Conservation (phyloP, 2,113 vertebrate species). For the Ancistrus triradiatus region DNA sequence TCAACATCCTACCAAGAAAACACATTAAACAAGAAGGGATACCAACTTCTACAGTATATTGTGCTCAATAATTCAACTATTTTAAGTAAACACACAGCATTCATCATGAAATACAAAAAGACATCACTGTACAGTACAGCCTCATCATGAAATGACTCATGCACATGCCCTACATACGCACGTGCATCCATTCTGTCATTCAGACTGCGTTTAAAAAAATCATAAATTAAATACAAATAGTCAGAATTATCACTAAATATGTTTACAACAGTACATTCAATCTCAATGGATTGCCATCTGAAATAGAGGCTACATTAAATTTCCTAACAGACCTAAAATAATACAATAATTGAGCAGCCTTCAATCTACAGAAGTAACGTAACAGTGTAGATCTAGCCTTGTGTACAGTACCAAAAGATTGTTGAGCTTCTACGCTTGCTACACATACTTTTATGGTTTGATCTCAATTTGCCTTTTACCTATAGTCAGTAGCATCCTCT, state of each 20-base stretch:
- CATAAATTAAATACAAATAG: constrained; percentile 12
- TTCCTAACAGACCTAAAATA: constrained; percentile 1
- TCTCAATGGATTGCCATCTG: constrained; percentile 25
- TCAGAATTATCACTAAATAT: constrained; percentile 10
- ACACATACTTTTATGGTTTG: constrained; percentile 30
- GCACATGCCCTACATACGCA: constrained; percentile 33
- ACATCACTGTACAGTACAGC: constrained; percentile 27
- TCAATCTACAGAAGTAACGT: constrained; percentile 30
- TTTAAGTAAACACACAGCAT: constrained; percentile 35
- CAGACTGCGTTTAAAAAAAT: constrained; percentile 30
- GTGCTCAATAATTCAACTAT: constrained; percentile 36
- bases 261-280: constrained; percentile 28
- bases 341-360: constrained; percentile 21
- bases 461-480: constrained; percentile 14
- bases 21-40: not conserved
- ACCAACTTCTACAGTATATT: constrained; percentile 14
- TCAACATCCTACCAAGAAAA: not conserved
- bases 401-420: constrained; percentile 40
- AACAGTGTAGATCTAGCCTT: constrained; percentile 29
- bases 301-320: constrained; percentile 30
- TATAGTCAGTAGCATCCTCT: constrained; percentile 21
- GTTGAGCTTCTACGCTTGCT: constrained; percentile 35
- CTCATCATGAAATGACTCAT: constrained; percentile 37
- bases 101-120: constrained; percentile 38
- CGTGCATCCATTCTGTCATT: constrained; percentile 8